A percentile compares a stretch with the other conserved stretches of the same genome.
Evolutionary conservation across 2,888 invertebrate species (phyloP).

Genomic region (Rhogogaster chlorosoma): DNA sequence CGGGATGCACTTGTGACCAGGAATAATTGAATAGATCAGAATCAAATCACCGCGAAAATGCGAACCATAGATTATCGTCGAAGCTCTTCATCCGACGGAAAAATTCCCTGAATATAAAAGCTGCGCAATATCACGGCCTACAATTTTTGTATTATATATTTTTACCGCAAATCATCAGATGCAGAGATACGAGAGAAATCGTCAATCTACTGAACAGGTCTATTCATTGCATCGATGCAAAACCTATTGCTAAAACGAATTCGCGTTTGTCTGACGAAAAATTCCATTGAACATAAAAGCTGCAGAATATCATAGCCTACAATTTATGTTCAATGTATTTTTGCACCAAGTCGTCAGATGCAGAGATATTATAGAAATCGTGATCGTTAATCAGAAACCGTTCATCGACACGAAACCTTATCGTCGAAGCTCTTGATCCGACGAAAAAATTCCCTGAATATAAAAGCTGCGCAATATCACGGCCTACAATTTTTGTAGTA

Average conservation of each 20-base stretch:
- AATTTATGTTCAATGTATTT: not conserved
- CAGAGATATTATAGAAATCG: not conserved
- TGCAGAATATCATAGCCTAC: not conserved
- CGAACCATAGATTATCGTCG: not conserved
- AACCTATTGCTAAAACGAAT: not conserved
- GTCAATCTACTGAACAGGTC: not conserved
- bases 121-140: not conserved
- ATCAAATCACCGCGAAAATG: not conserved
- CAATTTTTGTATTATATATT: not conserved
- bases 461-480: not conserved
- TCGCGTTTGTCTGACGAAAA: not conserved
- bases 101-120: not conserved
- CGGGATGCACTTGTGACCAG: not conserved
- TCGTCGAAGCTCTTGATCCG: not conserved
- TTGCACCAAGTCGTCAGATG: not conserved
- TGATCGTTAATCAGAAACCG: not conserved
- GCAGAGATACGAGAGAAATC: not conserved
- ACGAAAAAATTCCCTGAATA: not conserved
- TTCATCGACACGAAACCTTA: not conserved
- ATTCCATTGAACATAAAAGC: not conserved
- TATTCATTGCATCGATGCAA: not conserved
- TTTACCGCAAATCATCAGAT: not conserved
- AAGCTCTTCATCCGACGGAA: not conserved
- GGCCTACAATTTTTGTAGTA: not conserved
- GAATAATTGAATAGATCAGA: slow-evolving; percentile 13